Evolutionary conservation across 2,797 vertebrate species (phyloP).

Genomic region (Acropternis orthonyx): DNA sequence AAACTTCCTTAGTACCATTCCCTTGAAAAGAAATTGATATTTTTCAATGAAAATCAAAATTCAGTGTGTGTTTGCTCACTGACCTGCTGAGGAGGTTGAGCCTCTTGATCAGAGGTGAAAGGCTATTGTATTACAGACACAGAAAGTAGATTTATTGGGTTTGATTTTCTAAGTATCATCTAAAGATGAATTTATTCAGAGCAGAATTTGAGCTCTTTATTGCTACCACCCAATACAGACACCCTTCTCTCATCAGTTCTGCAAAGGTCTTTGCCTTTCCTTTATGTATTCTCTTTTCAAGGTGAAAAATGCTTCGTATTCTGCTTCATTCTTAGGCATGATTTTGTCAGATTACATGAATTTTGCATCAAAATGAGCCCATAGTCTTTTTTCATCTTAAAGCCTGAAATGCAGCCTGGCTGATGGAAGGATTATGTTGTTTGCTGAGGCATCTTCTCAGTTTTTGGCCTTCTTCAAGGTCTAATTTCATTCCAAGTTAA

Average conservation of each 20-base stretch:
- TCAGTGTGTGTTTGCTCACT: background rate
- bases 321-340: background rate
- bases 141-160: background rate
- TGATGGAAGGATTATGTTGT: background rate
- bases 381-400: background rate
- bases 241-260: background rate
- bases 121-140: background rate
- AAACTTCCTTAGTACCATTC: background rate
- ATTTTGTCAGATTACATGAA: background rate
- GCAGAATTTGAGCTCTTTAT: background rate
- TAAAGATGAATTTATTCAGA: background rate
- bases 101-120: background rate
- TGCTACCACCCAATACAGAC: background rate
- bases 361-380: background rate
- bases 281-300: background rate
- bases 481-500: background rate
- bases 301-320: background rate
- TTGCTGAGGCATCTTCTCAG: background rate
- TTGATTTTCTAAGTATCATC: background rate
- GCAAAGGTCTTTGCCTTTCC: background rate
- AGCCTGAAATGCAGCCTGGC: background rate
- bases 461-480: background rate
- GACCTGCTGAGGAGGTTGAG: background rate
- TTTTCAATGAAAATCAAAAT: background rate
- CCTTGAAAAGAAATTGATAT: background rate